Conservation (phyloP, 2,113 vertebrate species). For the Pseudonaja textilis region DNA sequence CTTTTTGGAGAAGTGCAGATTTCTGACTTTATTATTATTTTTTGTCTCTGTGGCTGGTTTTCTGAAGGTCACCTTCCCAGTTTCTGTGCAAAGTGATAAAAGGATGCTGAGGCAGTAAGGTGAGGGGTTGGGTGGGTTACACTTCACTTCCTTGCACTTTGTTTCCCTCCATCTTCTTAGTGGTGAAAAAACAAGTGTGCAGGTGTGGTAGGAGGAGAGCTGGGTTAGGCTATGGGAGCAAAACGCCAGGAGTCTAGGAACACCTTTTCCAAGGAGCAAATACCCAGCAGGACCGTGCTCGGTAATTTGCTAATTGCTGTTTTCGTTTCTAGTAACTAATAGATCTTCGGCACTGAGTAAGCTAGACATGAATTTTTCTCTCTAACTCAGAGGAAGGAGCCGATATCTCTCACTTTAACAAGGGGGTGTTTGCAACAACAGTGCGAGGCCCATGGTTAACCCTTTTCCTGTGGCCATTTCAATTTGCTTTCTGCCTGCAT, state of each 20-base stretch:
- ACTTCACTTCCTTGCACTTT: not conserved
- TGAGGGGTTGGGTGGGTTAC: not conserved
- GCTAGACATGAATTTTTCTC: not conserved
- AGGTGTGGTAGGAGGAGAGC: not conserved
- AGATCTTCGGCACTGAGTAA: not conserved
- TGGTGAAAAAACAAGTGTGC: not conserved
- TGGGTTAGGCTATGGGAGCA: not conserved
- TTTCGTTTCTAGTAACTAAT: not conserved
- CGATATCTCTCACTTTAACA: not conserved
- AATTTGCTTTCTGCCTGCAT: not conserved
- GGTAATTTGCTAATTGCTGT: not conserved
- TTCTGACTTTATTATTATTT: no score
- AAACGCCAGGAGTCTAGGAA: not conserved
- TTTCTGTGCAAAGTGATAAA: not conserved
- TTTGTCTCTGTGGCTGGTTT: not conserved
- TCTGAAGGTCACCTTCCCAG: not conserved
- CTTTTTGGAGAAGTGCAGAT: not conserved
- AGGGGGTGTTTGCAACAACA: not conserved
- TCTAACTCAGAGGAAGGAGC: not conserved
- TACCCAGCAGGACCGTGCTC: not conserved
- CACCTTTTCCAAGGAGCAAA: not conserved
- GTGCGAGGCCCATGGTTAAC: not conserved
- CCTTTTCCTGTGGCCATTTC: not conserved
- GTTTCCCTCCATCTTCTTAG: not conserved
- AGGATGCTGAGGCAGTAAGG: not conserved